Evolutionary conservation across 2,888 invertebrate genomes (phyloP).

Genomic region (Hypena proboscidalis): DNA sequence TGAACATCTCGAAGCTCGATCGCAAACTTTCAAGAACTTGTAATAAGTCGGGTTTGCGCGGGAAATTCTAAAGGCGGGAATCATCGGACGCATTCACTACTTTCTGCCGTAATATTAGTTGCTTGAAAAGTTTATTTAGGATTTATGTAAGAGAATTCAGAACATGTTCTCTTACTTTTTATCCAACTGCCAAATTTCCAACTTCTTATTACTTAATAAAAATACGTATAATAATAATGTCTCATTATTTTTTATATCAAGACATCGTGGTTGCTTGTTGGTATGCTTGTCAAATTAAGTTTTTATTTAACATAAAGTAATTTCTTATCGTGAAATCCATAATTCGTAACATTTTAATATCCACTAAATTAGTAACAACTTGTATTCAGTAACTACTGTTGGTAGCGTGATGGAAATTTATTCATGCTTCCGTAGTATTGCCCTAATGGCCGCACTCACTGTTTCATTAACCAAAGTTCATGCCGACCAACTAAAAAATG

Average conservation of each 20-base stretch:
- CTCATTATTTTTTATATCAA: neutral
- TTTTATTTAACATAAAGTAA: neutral
- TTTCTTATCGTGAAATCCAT: conserved; percentile 12
- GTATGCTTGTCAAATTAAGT: neutral
- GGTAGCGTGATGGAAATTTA: conserved; percentile 40
- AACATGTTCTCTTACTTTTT: too few relatives aligned
- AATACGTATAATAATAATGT: neutral
- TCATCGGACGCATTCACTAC: neutral
- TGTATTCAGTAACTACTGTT: conserved; percentile 13
- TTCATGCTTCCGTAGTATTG: conserved; percentile 39
- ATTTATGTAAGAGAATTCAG: too few relatives aligned
- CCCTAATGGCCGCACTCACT: conserved; percentile 31
- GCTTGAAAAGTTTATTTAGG: too few relatives aligned
- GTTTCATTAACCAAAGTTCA: conserved; percentile 31
- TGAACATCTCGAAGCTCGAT: neutral
- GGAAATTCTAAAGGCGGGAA: conserved; percentile 3
- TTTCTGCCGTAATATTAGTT: too few relatives aligned
- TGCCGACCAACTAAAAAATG: conserved; percentile 18
- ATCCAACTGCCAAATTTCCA: too few relatives aligned
- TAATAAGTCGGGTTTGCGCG: neutral
- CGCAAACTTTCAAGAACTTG: conserved; percentile 1
- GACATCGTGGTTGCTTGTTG: neutral
- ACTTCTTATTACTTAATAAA: too few relatives aligned
- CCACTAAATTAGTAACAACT: conserved; percentile 16
- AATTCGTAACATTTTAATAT: conserved; percentile 27